phyloP scores from a whole-genome alignment of 2,888 invertebrate species.

The Leptopterna dolabrata region DNA sequence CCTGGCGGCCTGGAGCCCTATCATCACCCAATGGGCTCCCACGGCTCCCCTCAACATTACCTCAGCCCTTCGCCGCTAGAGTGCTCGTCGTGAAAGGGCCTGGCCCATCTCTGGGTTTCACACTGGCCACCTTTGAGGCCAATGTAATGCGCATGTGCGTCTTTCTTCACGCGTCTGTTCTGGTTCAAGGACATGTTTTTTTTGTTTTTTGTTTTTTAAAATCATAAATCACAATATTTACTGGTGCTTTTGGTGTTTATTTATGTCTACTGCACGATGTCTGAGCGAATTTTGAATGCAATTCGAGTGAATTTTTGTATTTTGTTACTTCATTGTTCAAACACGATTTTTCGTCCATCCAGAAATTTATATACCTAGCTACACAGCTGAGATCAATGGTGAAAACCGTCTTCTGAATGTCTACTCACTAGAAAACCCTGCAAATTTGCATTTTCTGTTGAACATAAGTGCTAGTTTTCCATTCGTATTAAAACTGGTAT shows the following conservation, averaged over 20 bases:
- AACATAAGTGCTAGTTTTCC: too few relatives aligned
- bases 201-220: not conserved
- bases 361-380: too few relatives aligned
- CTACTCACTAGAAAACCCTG: too few relatives aligned
- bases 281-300: not conserved
- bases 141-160: not conserved
- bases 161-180: not conserved
- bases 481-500: too few relatives aligned
- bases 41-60: slow-evolving; percentile 68
- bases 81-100: slow-evolving; percentile 67
- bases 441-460: too few relatives aligned
- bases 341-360: too few relatives aligned
- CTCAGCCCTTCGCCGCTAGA: slow-evolving; percentile 75
- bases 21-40: slow-evolving; percentile 68
- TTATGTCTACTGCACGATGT: not conserved
- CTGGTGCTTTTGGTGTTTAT: not conserved
- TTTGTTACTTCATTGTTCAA: too few relatives aligned
- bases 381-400: too few relatives aligned
- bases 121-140: slow-evolving; percentile 7
- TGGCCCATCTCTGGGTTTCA: not conserved
- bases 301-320: not conserved
- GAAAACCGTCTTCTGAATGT: too few relatives aligned
- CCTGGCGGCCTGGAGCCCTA: slow-evolving; percentile 64
- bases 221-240: not conserved
- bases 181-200: not conserved